Evolutionary conservation across 2,113 vertebrate genomes (phyloP), one percentile per base, ranked within the genome.

Genomic region (Elephas maximus): DNA sequence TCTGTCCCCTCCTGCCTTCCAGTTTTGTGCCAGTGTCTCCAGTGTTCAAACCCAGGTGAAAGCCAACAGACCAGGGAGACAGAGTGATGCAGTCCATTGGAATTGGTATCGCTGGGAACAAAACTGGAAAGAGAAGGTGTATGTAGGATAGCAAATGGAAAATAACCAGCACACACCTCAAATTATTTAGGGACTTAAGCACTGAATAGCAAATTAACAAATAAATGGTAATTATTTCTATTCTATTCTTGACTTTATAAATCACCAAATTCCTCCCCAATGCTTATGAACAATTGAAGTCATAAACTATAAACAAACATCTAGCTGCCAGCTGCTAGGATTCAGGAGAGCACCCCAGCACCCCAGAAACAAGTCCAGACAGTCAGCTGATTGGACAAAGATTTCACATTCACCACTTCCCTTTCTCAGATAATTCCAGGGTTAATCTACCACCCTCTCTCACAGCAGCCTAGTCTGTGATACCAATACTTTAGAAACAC

Each of bases 401-500:
- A 94, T 94, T 98, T 97, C 95, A 83, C 90, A 97, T 97, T 98
- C 96, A 95, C 94, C 87, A 82, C 71, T 76, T 97, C 85, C 83
- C 80, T 96, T n/a, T 93, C 86, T 94, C 57, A 93, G 97, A 98
- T 98, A 98, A 98, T 98, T 98, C 98, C 94, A 98, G 86, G 95
- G 97, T 98, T 98, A 97, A 98, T 98, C 97, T 96, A 96, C 73
- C 23, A 14, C 77, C 73, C 80, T 90, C 87, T 88, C 92, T 97
- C 94, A 28, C 45, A 93, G 96, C 97, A 97, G 93, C 91, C 96
- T 96, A 97, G 83, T 96, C 97, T 97, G 9, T 98, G 97, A 98
- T 98, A 97, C 78, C 97, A 95, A 98, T 97, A 98, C 97, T 98
- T 98, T 97, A 98, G 97, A 98, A 98, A 98, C 97, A 98, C 97